Percentiles rank a stretch among this genome's conserved stretches.
Conservation (phyloP, 1,140 invertebrate species). For the Tetramorium simillimum region DNA sequence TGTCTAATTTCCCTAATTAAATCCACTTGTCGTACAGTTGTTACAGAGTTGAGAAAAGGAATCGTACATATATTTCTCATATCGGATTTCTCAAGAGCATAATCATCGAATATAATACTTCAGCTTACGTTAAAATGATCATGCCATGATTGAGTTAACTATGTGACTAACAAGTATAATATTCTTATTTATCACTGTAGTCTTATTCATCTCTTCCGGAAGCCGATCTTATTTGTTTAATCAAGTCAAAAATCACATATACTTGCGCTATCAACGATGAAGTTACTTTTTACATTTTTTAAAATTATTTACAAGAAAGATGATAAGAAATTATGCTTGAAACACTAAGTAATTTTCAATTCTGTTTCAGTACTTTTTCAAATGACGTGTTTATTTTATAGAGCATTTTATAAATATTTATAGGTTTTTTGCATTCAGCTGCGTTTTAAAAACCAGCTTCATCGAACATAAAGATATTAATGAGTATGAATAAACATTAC, state of each 20-base stretch:
- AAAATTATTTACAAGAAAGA: neutral
- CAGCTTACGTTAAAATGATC: constrained; percentile 1
- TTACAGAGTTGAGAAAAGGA: neutral
- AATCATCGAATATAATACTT: constrained; percentile 8
- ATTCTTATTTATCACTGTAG: neutral
- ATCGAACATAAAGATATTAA: too few species aligned
- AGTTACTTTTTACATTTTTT: neutral
- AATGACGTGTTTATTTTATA: neutral
- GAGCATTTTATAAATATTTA: neutral
- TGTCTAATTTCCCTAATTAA: constrained; percentile 9
- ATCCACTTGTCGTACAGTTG: neutral
- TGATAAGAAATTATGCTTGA: neutral
- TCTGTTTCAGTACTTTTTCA: neutral
- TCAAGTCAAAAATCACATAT: neutral
- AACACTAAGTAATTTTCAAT: neutral
- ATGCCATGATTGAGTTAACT: neutral
- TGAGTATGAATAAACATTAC: neutral
- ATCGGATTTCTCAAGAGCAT: neutral
- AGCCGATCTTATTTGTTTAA: neutral
- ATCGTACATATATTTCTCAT: neutral
- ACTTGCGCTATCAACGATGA: neutral
- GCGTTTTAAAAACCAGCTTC: neutral
- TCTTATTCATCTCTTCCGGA: neutral
- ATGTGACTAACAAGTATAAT: neutral
- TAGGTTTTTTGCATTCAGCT: neutral